Base-by-base conservation (phyloP, 2,888 invertebrate genomes). In the Troglohyphantes excavatus region DNA sequence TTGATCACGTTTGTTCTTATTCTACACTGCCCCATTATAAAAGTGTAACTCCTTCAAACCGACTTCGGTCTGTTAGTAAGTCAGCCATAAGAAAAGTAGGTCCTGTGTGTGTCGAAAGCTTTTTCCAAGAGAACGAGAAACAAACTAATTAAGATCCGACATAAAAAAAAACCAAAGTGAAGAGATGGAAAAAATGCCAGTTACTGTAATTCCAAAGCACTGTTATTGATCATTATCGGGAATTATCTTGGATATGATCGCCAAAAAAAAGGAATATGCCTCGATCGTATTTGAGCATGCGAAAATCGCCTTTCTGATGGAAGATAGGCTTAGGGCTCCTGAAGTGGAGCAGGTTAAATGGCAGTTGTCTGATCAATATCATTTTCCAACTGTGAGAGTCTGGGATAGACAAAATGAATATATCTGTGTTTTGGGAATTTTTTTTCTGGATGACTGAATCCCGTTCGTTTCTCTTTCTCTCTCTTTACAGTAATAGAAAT, bases 271-370 rank as follows among this genome's bases (percentile, higher is more conserved):
- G 17, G 0, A 53, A 5, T 2, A 53, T n/a, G n/a, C 17, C n/a
- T 53, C n/a, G 53, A 1, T 53, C 0, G 0, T 53, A 53, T 53
- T 53, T 53, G n/a, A n/a, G 53, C 53, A 53, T 53, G 53, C 13
- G 53, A 53, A n/a, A 53, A 53, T 53, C n/a, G 17, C 53, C 17
- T 53, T 53, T 53, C 53, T 17, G 13, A 53, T n/a, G 53, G n/a
- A 53, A 53, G 53, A 53, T 53, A 53, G 3, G 13, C 53, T 5
- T 53, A 17, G 13, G 53, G n/a, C 53, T 53, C 2, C 17, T 11
- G n/a, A 53, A 53, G 53, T 53, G 17, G 53, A 53, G 53, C 53
- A 53, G 53, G 53, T 53, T 53, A 53, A 53, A 53, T 53, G n/a
- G 3, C 53, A 17, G 17, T n/a, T n/a, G 17, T n/a, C 17, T 13